Evolutionary conservation across 1,140 invertebrate species (phyloP), one percentile per base, ranked within the genome.

Genomic region (Aphidius ervi): DNA sequence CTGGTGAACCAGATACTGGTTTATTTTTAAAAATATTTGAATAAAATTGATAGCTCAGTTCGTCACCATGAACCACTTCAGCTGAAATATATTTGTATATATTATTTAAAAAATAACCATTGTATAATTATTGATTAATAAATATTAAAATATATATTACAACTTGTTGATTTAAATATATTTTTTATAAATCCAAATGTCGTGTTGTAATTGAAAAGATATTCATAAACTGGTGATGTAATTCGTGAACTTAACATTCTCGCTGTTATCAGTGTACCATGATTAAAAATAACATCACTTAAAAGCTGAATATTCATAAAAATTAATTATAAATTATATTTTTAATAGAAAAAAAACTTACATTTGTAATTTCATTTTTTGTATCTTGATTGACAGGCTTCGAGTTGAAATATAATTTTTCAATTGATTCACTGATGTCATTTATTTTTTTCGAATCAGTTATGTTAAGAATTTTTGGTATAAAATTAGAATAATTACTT

Each of bases 11-110:
- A 4, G 68, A 56, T 59, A 67, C 63, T 4, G 73, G 72, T 20
- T 69, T 65, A 56, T 75, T 72, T 46, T 76, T 74, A 31, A 76
- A 70, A 7, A n/a, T 23, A 0, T 66, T 70, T n/a, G 70, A 70
- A 49, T 77, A 77, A 64, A 90, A 90, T 23, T 87, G 62, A 67
- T 88, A 88, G 65, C 84, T 83, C 46, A 89, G 65, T 46, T 90
- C 88, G 63, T 90, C 88, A 6, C 86, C 86, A 68, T 90, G 88
- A 47, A 84, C 83, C 6, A 86, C 84, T 55, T 87, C 77, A 76
- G 52, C 54, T 46, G 53, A 6, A 39, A 16, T 16, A 16, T 16
- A 16, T 16, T 16, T 16, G 16, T 16, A 16, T 16, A 16, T 16
- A 16, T 0, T 16, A 16, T 16, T 16, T 16, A 16, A 39, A 8